Percentiles rank a stretch among this genome's conserved stretches.
Conservation (phyloP, 1,140 invertebrate species). For the Bombus sylvicola region DNA sequence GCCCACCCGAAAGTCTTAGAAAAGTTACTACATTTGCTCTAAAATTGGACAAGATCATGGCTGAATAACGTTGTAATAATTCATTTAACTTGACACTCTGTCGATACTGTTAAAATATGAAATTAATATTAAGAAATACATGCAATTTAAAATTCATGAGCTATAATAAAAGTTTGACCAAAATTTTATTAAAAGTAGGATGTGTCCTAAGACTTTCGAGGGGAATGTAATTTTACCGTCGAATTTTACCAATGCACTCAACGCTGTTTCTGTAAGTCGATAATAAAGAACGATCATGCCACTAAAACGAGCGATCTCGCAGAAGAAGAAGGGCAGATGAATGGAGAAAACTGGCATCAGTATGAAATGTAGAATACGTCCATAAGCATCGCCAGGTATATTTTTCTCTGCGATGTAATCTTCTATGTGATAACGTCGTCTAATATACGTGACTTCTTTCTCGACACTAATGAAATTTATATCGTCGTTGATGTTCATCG, state of each 20-base stretch:
- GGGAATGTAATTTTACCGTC: neutral
- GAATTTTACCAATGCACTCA: slow-evolving; percentile 67
- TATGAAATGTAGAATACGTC: slow-evolving; percentile 82
- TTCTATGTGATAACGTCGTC: slow-evolving; percentile 83
- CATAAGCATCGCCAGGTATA: slow-evolving; percentile 81
- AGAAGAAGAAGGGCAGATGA: slow-evolving; percentile 84
- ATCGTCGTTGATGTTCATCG: neutral
- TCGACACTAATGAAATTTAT: slow-evolving; percentile 72
- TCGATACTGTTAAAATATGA: too few species aligned
- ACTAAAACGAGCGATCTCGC: slow-evolving; percentile 84
- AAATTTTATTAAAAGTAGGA: neutral
- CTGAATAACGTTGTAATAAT: too few species aligned
- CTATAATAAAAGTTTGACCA: too few species aligned
- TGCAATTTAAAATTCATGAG: too few species aligned
- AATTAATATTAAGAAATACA: too few species aligned
- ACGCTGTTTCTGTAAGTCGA: slow-evolving; percentile 79
- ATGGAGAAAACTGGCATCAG: slow-evolving; percentile 84
- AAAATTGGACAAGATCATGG: too few species aligned
- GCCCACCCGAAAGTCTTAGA: too few species aligned
- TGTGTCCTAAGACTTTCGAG: neutral
- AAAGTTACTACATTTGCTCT: too few species aligned
- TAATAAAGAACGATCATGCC: slow-evolving; percentile 80
- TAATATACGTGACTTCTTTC: slow-evolving; percentile 80
- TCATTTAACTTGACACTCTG: too few species aligned
- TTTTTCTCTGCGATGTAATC: slow-evolving; percentile 82